Evolutionary conservation across 2,113 vertebrate species (phyloP).

Genomic region (Zapornia atra): DNA sequence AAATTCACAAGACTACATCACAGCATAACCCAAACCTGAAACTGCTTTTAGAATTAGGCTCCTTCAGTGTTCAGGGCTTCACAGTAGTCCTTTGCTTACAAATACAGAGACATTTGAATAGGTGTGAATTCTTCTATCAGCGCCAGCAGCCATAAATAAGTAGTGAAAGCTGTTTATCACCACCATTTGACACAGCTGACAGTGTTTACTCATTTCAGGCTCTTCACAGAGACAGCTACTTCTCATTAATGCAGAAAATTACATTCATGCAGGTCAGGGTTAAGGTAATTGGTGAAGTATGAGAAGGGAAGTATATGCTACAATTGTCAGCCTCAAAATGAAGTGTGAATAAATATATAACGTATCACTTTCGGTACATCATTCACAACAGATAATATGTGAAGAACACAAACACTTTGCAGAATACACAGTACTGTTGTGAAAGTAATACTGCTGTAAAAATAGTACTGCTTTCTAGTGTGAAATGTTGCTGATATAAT

Average conservation of each 20-base stretch:
- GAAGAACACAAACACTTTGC: background rate
- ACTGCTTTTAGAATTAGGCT: background rate
- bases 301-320: conserved; percentile 27
- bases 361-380: background rate
- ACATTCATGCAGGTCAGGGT: conserved; percentile 26
- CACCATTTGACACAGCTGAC: conserved; percentile 37
- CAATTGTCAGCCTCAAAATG: conserved; percentile 17
- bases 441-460: background rate
- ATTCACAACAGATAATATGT: background rate
- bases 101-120: background rate
- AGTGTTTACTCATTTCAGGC: conserved; percentile 23
- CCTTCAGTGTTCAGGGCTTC: background rate
- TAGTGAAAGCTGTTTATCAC: conserved; percentile 45
- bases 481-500: background rate
- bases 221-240: conserved; percentile 22
- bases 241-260: conserved; percentile 58
- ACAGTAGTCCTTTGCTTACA: background rate
- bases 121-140: background rate
- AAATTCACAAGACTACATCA: background rate
- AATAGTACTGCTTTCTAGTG: background rate
- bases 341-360: conserved; percentile 62
- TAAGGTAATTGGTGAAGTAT: conserved; percentile 48
- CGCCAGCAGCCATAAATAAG: background rate
- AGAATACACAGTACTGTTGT: background rate
- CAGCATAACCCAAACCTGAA: background rate